These are phyloP conservation scores for Cynopterus sphinx DNA, from an alignment of 2,797 vertebrate species.

Conservation along the genomic window DNA sequence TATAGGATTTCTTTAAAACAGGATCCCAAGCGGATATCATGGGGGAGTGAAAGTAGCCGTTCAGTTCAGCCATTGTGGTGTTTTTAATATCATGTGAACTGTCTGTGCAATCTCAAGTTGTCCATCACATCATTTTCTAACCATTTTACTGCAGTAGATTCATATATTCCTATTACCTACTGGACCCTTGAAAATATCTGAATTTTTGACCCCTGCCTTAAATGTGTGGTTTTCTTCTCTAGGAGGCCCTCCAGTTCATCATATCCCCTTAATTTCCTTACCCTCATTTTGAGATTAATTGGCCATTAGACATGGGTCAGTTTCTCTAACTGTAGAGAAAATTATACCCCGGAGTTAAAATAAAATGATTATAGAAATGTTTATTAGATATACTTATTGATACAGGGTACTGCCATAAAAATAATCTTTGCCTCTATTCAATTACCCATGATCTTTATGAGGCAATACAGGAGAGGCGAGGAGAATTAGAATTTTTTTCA, in stretches of 20 bases:
- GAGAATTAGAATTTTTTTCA: background rate
- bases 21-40: background rate
- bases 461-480: background rate
- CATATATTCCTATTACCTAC: background rate
- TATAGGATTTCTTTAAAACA: background rate
- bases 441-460: background rate
- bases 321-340: conserved; percentile 20
- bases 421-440: background rate
- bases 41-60: background rate
- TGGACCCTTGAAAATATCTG: background rate
- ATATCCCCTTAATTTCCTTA: background rate
- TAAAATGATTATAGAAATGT: conserved; percentile 27
- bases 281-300: conserved; percentile 21
- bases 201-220: conserved; percentile 19
- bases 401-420: background rate
- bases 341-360: background rate
- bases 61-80: background rate
- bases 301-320: conserved; percentile 9
- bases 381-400: conserved; percentile 28
- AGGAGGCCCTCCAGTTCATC: background rate
- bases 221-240: background rate
- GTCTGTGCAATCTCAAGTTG: background rate
- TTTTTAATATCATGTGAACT: background rate
- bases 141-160: background rate
- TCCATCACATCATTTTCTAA: background rate